Conservation (phyloP, 1,140 invertebrate species). For the Radopholus similis region DNA sequence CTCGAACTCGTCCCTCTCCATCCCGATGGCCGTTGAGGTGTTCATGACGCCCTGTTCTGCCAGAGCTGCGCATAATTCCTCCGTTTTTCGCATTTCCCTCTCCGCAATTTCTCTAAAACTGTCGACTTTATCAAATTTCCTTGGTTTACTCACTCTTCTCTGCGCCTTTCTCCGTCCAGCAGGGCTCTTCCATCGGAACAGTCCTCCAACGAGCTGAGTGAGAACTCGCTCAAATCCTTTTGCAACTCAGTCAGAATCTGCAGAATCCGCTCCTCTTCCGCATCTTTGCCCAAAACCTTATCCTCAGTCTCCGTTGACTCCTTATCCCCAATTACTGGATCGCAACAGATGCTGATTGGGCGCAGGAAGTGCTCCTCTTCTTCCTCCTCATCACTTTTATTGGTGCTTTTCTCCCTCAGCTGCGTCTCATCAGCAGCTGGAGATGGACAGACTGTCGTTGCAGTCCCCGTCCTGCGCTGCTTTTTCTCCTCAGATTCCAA, state of each 20-base stretch:
- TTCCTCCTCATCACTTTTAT: not conserved
- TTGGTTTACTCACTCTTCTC: not conserved
- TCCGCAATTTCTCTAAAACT: not conserved
- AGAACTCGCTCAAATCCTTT: constrained; percentile 51
- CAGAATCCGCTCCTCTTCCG: not conserved
- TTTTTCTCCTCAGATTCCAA: not conserved
- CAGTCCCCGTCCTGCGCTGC: not conserved
- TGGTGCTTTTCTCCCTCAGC: not conserved
- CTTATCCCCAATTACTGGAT: not conserved
- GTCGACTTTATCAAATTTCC: not conserved
- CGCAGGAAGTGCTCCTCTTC: not conserved
- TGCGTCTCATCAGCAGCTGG: too few species aligned
- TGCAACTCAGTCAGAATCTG: constrained; percentile 43
- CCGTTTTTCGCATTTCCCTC: constrained; percentile 23
- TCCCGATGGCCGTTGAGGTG: constrained; percentile 24
- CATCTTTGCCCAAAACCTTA: too few species aligned
- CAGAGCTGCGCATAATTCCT: constrained; percentile 27
- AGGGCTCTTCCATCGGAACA: constrained; percentile 43
- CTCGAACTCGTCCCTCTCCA: constrained; percentile 22
- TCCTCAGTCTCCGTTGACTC: constrained; percentile 23
- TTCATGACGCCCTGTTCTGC: constrained; percentile 44
- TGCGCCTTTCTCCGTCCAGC: constrained; percentile 11
- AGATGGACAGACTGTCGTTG: too few species aligned
- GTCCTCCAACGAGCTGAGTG: constrained; percentile 40
- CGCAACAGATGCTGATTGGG: not conserved